Percentiles rank a stretch among this genome's conserved stretches.
These are phyloP conservation scores for Trachemys scripta DNA, from an alignment of 2,113 vertebrate species.

Conservation along the genomic window DNA sequence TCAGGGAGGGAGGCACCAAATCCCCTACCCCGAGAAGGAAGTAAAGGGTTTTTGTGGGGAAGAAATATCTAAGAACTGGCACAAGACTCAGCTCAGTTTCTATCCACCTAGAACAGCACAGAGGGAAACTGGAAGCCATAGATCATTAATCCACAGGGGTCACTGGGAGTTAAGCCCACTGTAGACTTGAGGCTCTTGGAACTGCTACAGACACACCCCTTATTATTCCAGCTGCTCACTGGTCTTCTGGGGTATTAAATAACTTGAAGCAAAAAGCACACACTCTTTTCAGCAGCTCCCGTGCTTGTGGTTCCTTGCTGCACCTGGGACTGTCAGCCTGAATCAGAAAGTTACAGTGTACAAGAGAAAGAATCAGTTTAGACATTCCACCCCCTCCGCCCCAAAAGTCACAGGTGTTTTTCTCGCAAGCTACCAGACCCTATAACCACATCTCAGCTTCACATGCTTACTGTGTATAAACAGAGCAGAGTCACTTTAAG, in stretches of 20 bases:
- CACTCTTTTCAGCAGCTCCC: not conserved
- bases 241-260: not conserved
- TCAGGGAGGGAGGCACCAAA: not conserved
- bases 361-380: not conserved
- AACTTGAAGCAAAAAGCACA: not conserved
- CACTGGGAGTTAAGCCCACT: not conserved
- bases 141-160: not conserved
- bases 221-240: not conserved
- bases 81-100: not conserved
- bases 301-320: not conserved
- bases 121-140: not conserved
- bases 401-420: not conserved
- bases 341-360: not conserved
- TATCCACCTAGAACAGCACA: not conserved
- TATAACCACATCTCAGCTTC: not conserved
- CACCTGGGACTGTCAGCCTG: not conserved
- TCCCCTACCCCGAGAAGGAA: not conserved
- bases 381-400: not conserved
- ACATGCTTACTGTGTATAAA: not conserved
- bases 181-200: fast-evolving
- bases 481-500: not conserved
- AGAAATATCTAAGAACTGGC: not conserved
- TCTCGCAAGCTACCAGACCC: not conserved
- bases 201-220: not conserved
- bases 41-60: not conserved